Evolutionary conservation across 2,797 vertebrate species (phyloP).

Genomic region (Tarsius wallacei): DNA sequence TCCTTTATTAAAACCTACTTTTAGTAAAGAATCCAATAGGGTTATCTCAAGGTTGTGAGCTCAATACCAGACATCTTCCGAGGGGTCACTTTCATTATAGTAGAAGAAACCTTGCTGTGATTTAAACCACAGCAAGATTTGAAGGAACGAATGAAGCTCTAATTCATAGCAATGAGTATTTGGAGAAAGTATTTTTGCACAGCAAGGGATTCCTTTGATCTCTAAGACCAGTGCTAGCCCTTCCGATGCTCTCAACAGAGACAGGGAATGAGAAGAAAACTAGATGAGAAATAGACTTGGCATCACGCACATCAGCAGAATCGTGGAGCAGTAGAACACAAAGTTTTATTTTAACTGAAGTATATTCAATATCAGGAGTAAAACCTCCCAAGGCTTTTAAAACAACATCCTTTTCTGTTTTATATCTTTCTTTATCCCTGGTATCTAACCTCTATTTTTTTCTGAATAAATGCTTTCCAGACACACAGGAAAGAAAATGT

Average conservation of each 20-base stretch:
- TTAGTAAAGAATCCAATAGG: slow-evolving; percentile 30
- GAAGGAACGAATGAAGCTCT: background rate
- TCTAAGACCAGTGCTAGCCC: background rate
- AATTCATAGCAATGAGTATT: background rate
- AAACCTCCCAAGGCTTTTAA: background rate
- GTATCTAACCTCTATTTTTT: slow-evolving; percentile 11
- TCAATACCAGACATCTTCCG: background rate
- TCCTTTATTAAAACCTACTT: slow-evolving; percentile 58
- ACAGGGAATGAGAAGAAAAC: background rate
- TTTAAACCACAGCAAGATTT: background rate
- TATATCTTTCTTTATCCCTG: background rate
- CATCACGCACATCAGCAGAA: background rate
- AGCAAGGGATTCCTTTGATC: slow-evolving; percentile 26
- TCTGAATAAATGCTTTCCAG: background rate
- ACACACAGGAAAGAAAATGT: background rate
- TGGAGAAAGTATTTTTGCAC: slow-evolving; percentile 41
- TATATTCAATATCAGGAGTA: background rate
- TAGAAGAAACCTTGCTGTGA: background rate
- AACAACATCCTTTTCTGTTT: background rate
- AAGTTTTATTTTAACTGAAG: slow-evolving; percentile 22
- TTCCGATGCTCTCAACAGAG: background rate
- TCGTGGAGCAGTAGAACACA: background rate
- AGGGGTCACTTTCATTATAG: slow-evolving; percentile 18
- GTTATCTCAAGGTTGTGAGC: background rate
- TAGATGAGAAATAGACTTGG: background rate